Conservation (phyloP, 2,888 invertebrate genomes). For the Sinelater perroti region DNA sequence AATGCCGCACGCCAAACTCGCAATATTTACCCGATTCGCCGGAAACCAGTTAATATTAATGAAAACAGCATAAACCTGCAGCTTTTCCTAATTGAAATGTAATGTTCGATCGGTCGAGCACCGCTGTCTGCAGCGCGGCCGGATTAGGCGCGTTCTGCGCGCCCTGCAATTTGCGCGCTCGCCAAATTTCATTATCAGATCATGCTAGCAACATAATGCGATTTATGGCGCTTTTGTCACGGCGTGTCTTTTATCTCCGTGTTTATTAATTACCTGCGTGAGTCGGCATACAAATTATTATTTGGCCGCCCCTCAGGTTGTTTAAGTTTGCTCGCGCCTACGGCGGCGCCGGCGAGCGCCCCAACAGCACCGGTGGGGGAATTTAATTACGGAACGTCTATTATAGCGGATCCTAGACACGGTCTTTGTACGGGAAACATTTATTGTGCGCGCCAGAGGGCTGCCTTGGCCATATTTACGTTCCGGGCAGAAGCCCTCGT, state of each 20-base stretch:
- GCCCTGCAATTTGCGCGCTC: conserved; percentile 18
- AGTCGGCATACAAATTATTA: conserved; percentile 27
- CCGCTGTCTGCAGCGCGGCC: conserved; percentile 9
- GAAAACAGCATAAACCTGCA: conserved; percentile 10
- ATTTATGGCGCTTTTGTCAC: conserved; percentile 33
- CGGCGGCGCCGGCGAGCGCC: not conserved
- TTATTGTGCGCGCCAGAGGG: no score
- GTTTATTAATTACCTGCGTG: conserved; percentile 35
- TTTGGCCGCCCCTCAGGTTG: conserved; percentile 7
- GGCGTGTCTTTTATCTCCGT: conserved; percentile 29
- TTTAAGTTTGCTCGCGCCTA: conserved; percentile 10
- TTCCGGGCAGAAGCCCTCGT: no score
- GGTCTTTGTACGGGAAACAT: no score
- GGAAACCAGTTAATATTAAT: conserved; percentile 16
- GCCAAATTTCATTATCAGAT: conserved; percentile 28
- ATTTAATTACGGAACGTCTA: no score
- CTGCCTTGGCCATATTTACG: no score
- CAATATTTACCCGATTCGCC: no score
- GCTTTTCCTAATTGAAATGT: conserved; percentile 16
- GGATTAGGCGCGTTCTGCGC: conserved; percentile 4
- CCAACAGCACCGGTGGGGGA: not conserved
- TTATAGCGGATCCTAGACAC: no score
- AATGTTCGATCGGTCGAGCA: conserved; percentile 8
- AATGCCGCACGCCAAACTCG: no score
- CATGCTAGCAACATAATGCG: conserved; percentile 19